A percentile compares a stretch with the other conserved stretches of the same genome.
Conservation (phyloP, 2,797 vertebrate species). For the Manis javanica region DNA sequence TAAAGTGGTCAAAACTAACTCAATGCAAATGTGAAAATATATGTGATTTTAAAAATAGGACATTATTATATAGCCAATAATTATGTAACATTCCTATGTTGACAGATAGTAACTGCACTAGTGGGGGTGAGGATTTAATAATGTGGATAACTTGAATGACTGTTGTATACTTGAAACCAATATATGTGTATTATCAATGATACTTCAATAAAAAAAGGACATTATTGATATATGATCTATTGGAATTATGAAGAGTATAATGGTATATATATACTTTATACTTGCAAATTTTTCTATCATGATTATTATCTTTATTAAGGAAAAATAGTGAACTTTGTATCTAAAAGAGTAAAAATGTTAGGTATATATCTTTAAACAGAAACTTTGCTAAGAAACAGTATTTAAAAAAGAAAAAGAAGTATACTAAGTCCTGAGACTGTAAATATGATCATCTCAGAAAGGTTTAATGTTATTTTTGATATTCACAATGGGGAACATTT, state of each 20-base stretch:
- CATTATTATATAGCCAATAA: no score
- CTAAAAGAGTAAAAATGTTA: neutral
- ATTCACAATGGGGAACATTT: neutral
- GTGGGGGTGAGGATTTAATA: no score
- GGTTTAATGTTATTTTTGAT: neutral
- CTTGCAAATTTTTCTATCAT: neutral
- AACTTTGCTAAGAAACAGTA: neutral
- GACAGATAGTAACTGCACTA: no score
- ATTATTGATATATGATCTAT: neutral
- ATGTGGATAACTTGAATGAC: no score
- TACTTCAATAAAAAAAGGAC: neutral
- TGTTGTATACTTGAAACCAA: no score
- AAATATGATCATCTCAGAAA: neutral
- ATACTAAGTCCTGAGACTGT: neutral
- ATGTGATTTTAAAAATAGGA: neutral
- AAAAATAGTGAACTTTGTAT: neutral
- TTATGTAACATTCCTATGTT: no score
- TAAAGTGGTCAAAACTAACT: neutral
- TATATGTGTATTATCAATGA: no score
- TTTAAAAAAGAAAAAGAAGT: neutral
- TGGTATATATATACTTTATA: neutral
- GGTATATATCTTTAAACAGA: neutral
- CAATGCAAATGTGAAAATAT: neutral
- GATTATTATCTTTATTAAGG: conserved; percentile 1
- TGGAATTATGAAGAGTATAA: neutral